Conservation (phyloP, 2,888 invertebrate species). For the Spicauda simplicius region DNA sequence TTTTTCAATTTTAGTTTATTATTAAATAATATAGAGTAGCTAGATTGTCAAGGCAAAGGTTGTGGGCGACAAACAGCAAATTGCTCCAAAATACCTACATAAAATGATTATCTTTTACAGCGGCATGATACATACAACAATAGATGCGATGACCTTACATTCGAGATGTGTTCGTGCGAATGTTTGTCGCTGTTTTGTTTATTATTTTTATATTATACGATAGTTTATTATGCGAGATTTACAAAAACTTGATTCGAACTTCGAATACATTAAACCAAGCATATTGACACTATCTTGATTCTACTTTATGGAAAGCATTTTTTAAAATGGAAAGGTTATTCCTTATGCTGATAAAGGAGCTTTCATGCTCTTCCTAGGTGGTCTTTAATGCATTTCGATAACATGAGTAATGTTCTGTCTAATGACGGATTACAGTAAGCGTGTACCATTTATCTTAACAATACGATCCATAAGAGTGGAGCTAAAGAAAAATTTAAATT, state of each 20-base stretch:
- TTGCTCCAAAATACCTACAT: constrained; percentile 73
- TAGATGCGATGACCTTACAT: constrained; percentile 73
- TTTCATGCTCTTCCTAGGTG: constrained; percentile 52
- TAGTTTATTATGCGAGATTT: background rate
- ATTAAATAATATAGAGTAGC: background rate
- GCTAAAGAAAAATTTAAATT: background rate
- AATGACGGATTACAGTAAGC: constrained; percentile 19
- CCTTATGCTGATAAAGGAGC: constrained; percentile 47
- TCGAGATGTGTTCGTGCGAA: constrained; percentile 61
- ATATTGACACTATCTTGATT: constrained; percentile 29
- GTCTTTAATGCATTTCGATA: constrained; percentile 55
- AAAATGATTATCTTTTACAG: constrained; percentile 75
- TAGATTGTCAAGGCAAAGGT: constrained; percentile 41
- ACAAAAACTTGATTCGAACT: constrained; percentile 4
- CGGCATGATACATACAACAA: constrained; percentile 75
- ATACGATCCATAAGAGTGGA: background rate
- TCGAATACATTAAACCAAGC: constrained; percentile 26
- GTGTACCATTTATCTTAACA: background rate
- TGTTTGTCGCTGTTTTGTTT: constrained; percentile 38
- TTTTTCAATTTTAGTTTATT: background rate
- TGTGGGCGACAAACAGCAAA: constrained; percentile 68
- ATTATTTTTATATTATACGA: constrained; percentile 17
- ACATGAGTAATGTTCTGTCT: constrained; percentile 31
- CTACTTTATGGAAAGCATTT: constrained; percentile 35
- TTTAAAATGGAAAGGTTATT: constrained; percentile 42